A percentile compares a stretch with the other conserved stretches of the same genome.
Evolutionary conservation across 2,888 invertebrate genomes (phyloP).

Genomic region (Pyrgus malvae): DNA sequence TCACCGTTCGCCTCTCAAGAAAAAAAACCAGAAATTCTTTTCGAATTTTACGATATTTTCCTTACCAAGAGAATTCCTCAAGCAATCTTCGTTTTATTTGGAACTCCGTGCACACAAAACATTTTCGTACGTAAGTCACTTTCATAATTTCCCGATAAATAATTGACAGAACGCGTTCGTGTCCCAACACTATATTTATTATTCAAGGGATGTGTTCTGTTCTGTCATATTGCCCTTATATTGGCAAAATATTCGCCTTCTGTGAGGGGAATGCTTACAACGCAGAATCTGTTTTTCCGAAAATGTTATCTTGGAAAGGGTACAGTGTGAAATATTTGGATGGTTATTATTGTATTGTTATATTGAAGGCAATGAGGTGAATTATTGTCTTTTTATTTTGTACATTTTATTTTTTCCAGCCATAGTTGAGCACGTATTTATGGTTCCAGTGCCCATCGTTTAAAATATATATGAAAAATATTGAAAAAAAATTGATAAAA

Average conservation of each 20-base stretch:
- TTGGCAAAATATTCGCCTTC: conserved; percentile 70
- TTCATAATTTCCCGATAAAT: conserved; percentile 76
- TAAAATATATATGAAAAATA: too few relatives aligned
- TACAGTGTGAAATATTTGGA: conserved; percentile 12
- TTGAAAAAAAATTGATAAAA: too few relatives aligned
- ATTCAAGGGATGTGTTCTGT: conserved; percentile 73
- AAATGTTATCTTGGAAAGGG: conserved; percentile 21
- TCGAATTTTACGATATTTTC: too few relatives aligned
- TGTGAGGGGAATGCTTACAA: conserved; percentile 61
- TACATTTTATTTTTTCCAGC: too few relatives aligned
- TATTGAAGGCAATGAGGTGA: too few relatives aligned
- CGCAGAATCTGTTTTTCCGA: conserved; percentile 5
- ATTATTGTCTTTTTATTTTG: too few relatives aligned
- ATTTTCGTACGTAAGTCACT: conserved; percentile 45
- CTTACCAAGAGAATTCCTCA: conserved; percentile 3
- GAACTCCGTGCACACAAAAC: too few relatives aligned
- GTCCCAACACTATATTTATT: conserved; percentile 72
- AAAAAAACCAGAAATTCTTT: too few relatives aligned
- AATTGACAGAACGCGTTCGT: conserved; percentile 66
- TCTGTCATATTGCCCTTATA: conserved; percentile 78
- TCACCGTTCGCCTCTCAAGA: too few relatives aligned
- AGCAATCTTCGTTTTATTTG: too few relatives aligned
- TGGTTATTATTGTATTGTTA: background rate
- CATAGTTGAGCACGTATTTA: too few relatives aligned
- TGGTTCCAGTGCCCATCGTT: too few relatives aligned